Evolutionary conservation across 2,888 invertebrate genomes (phyloP).

Genomic region (Hoplodrina blanda): DNA sequence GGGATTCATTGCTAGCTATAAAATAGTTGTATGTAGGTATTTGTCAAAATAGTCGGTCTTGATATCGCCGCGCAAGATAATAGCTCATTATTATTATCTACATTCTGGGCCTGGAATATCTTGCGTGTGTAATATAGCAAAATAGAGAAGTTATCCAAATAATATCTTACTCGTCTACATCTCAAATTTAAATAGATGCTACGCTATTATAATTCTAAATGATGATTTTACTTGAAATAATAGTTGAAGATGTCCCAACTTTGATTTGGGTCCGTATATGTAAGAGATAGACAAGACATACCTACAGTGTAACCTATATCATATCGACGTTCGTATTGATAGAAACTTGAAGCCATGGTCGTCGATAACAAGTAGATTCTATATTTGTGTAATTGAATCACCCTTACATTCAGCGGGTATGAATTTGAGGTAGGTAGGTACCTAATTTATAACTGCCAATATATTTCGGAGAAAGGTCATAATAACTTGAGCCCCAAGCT

Average conservation of each 20-base stretch:
- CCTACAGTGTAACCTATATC: constrained; percentile 1
- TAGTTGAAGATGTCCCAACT: constrained; percentile 30
- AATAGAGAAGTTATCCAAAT: constrained; percentile 28
- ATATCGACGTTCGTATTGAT: constrained; percentile 9
- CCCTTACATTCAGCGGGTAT: constrained; percentile 27
- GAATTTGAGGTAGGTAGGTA: constrained; percentile 42
- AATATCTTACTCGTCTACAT: constrained; percentile 6
- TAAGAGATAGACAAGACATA: constrained; percentile 2
- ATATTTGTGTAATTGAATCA: constrained; percentile 59
- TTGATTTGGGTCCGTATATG: constrained; percentile 42
- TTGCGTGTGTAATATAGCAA: constrained; percentile 20
- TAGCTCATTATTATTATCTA: constrained; percentile 8
- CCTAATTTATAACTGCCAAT: constrained; percentile 54
- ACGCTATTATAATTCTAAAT: constrained; percentile 25
- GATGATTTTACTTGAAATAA: constrained; percentile 32
- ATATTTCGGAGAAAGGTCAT: constrained; percentile 47
- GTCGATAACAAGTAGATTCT: constrained; percentile 38
- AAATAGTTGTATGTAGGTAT: constrained; percentile 15
- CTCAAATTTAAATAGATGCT: constrained; percentile 11
- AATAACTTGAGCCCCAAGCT: constrained; percentile 50
- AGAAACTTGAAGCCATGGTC: constrained; percentile 29
- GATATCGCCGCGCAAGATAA: constrained; percentile 3
- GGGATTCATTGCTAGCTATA: constrained; percentile 19
- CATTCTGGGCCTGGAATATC: constrained; percentile 9
- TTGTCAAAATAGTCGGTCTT: constrained; percentile 25